Evolutionary conservation across 2,888 invertebrate species (phyloP), one percentile per base, ranked within the genome.

Genomic region (Zhuqinia jingwanae): DNA sequence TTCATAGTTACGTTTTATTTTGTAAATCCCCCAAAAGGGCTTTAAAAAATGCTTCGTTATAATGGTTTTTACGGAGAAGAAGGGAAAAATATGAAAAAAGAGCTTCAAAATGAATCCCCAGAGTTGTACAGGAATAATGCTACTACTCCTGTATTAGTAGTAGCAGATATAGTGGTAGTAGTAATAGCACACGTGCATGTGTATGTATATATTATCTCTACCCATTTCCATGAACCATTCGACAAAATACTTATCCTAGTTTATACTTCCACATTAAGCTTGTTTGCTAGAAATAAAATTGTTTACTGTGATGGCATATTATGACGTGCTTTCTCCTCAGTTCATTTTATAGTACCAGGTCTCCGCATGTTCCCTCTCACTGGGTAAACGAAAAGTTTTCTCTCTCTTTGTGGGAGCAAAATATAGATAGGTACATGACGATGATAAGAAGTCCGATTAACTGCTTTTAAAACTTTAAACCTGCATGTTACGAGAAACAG

Each of bases 191-290:
- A n/a, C 2, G 11, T 20, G n/a, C n/a, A n/a, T n/a, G n/a, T n/a
- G n/a, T n/a, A n/a, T n/a, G n/a, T n/a, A n/a, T n/a, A n/a, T n/a
- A n/a, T n/a, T n/a, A n/a, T n/a, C n/a, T n/a, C n/a, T n/a, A n/a
- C n/a, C n/a, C n/a, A n/a, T n/a, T n/a, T n/a, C n/a, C n/a, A n/a
- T n/a, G n/a, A 58, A 22, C 45, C 22, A 22, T 45, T 13, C 2
- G 13, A 70, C 45, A 58, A 56, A 22, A 58, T 42, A 13, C 30
- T 56, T 56, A 77, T 75, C 60, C 77, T 58, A 30, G 36, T 77
- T 58, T 77, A 56, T 58, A 56, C 27, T 58, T 45, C 45, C 25
- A 47, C n/a, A n/a, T 78, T 47, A 58, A 47, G 80, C 65, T 68
- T 56, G 36, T 68, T 68, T 80, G 20, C 68, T 30, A 20, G 27